Evolutionary conservation across 1,140 invertebrate species (phyloP), one percentile per base, ranked within the genome.

Genomic region (Drosophila aff.): DNA sequence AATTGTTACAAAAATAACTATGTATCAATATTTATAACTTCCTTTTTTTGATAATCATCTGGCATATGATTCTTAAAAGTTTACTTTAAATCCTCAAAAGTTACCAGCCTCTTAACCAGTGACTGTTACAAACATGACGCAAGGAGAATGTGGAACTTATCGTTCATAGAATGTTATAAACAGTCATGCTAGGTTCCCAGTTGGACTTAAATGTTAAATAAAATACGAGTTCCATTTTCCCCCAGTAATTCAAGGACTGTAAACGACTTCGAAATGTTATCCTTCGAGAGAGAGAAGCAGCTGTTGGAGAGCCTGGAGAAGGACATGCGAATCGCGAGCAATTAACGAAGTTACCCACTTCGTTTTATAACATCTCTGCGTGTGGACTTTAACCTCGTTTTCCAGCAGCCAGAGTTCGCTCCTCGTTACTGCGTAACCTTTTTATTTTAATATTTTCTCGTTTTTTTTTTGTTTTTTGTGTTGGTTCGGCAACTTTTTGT

Each of bases 371-470:
- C n/a, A 59, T 49, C 52, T 59, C 23, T 52, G 49, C 38, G 61
- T 82, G 82, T 87, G 83, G 82, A 86, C 21, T 79, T 86, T 79
- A 87, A 87, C 83, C 82, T 86, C 71, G 57, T 79, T 86, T 75
- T 31, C 15, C 38, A 11, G 1, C 6, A 52, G 61, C 64, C 76
- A 79, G 50, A 62, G 55, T 55, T 62, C 38, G 57, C 31, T 57
- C 49, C 60, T 58, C 44, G 52, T 64, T 58, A 63, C 65, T 55
- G 59, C 40, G 40, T 44, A 59, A 47, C 49, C 60, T 41, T 69
- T 36, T 58, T 38, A 18, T 31, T 40, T n/a, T 40, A 23, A 23
- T 38, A 23, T 44, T 68, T 43, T 60, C 38, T 53, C 41, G n/a
- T n/a, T n/a, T n/a, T 71, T 68, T 43, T 50, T 44, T 11, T 10